Percentiles rank a stretch among this genome's conserved stretches.
Evolutionary conservation across 30 jellyfish, hydroid and myxozoan genomes (phyloP).

Genomic region (Pelagia noctiluca): DNA sequence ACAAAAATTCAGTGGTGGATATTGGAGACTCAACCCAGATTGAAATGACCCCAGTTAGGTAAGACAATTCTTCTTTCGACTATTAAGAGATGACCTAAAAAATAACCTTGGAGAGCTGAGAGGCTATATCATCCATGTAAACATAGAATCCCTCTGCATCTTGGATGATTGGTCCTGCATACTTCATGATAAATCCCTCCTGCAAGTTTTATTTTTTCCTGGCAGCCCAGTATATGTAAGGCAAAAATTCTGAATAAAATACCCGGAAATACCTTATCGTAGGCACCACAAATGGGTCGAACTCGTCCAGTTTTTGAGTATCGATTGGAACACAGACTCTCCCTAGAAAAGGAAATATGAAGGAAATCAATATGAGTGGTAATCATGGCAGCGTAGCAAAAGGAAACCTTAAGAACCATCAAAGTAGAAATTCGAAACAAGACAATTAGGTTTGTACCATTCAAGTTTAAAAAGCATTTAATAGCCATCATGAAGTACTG

Average conservation of each 20-base stretch:
- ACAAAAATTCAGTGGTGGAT: too few relatives aligned
- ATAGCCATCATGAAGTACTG: too few relatives aligned
- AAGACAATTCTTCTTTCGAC: too few relatives aligned
- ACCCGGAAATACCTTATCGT: conserved; percentile 73
- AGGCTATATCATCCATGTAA: background rate
- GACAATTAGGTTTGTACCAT: too few relatives aligned
- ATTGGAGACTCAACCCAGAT: too few relatives aligned
- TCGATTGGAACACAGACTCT: conserved; percentile 93
- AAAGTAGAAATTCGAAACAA: too few relatives aligned
- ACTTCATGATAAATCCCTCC: background rate
- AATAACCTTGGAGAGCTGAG: background rate
- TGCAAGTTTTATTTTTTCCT: background rate
- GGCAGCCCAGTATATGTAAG: background rate
- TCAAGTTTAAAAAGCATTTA: too few relatives aligned
- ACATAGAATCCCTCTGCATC: background rate
- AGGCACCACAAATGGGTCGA: conserved; percentile 90
- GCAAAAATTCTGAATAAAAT: too few relatives aligned
- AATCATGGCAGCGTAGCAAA: too few relatives aligned
- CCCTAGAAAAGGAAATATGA: conserved; percentile 47
- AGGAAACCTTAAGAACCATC: too few relatives aligned
- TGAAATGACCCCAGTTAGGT: too few relatives aligned
- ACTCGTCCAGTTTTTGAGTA: conserved; percentile 72
- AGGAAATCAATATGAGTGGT: too few relatives aligned
- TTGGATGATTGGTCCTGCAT: background rate
- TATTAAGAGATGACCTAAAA: background rate